Evolutionary conservation across 2,888 invertebrate species (phyloP), one percentile per base, ranked within the genome.

Genomic region (Heliconius cydno): DNA sequence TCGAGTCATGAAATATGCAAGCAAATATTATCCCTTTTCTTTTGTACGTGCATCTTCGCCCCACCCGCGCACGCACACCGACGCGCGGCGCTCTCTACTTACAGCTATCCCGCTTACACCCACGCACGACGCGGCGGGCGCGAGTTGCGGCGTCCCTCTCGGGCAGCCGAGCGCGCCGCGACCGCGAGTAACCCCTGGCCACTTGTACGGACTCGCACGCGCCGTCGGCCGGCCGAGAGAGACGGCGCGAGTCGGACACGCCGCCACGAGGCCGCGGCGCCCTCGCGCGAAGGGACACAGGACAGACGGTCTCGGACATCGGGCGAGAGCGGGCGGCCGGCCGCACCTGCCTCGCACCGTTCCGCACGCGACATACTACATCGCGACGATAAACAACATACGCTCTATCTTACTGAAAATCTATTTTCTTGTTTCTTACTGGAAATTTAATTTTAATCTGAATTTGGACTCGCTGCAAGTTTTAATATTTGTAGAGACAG

Each of bases 221-320:
- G 94, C 92, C 92, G 89, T 94, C 95, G 94, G 94, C 93, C 94
- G 91, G 90, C 89, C 85, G 94, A 94, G 93, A 82, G 94, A 93
- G 94, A 94, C 88, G 90, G 93, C 90, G 92, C 88, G 90, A 92
- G 84, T 90, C 88, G 75, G 75, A 75, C 75, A 75, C 74, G 92
- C 90, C 93, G 94, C 93, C 94, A 93, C 88, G 93, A 92, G 92
- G 92, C 92, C 92, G 90, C 90, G 90, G 91, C 93, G 94, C 93
- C 94, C 94, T 94, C 93, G 94, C 92, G 92, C 90, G 89, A 94
- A 95, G 95, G 95, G 95, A 95, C 95, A 95, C 92, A 92, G 94
- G 95, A 94, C 95, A 95, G 95, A 95, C 95, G 95, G 93, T 94
- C 94, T 95, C 94, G 95, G 95, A 95, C 95, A 95, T 88, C 95